Evolutionary conservation across 2,888 invertebrate species (phyloP), one percentile per base, ranked within the genome.

Genomic region (Xestia xanthographa): DNA sequence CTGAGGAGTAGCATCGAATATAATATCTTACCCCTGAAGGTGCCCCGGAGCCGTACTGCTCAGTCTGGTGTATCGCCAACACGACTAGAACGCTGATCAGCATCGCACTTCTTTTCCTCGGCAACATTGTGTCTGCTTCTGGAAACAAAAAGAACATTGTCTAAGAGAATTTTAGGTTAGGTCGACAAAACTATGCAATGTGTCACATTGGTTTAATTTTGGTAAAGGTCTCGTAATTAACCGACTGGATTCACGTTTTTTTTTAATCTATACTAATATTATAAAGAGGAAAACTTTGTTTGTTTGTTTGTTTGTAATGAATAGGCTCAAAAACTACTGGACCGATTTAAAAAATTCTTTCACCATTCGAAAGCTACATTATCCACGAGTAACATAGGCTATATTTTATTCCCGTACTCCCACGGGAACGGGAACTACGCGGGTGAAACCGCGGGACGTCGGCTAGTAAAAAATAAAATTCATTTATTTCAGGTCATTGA

Each of bases 31-130:
- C 96, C 87, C 87, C 86, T 43, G 95, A 91, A 0, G 96, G 96
- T 0, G 96, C 96, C 20, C 96, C 96, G 0, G 95, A 94, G 3
- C 95, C 92, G 79, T 95, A 92, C 68, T 96, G 95, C 45, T 94
- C 91, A 17, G 95, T 92, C 34, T 89, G 85, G 58, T 90, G 91
- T 43, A 94, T 89, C 9, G 94, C 80, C 50, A 93, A 82, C 66
- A 92, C 82, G 58, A 95, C 73, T 65, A 94, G 34, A 5, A 91
- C 81, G 20, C 93, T 58, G 45, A 92, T 74, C 43, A 92, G 75
- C 66, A 85, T 79, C 65, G 86, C 80, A 80, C 82, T 91, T 92
- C 93, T 94, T 95, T 96, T 95, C 87, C 95, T 92, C 62, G 95
- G 96, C 85, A 96, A 88, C 96, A 95, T 95, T 60, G 50, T 76